These are phyloP conservation scores for Drosophila nr. perissopoda DNA, from an alignment of 2,888 invertebrate genomes.

Conservation along the genomic window DNA sequence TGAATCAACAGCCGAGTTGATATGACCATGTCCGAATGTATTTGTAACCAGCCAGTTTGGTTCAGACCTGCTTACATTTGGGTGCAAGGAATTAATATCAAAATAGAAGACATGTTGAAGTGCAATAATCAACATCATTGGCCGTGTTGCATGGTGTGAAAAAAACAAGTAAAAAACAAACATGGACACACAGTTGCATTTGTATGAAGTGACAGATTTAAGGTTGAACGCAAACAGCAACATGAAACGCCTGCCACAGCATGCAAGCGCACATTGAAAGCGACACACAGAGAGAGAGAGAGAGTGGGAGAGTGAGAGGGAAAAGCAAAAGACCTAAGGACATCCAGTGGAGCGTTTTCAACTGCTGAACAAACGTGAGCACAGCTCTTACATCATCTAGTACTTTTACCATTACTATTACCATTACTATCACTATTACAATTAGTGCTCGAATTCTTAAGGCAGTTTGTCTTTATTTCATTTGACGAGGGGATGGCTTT, in stretches of 20 bases:
- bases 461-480: slow-evolving; percentile 3
- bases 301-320: background rate
- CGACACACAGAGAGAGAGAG: background rate
- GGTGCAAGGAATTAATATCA: no score
- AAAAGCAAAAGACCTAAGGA: slow-evolving; percentile 18
- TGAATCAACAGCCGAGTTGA: no score
- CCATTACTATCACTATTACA: background rate
- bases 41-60: no score
- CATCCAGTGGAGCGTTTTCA: slow-evolving; percentile 20
- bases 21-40: no score
- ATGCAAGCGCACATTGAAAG: background rate
- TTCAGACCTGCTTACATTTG: no score
- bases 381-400: slow-evolving; percentile 35
- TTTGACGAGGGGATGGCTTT: background rate
- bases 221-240: slow-evolving; percentile 18
- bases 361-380: slow-evolving; percentile 34
- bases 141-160: slow-evolving; percentile 1
- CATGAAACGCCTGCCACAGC: slow-evolving; percentile 7
- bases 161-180: background rate
- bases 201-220: slow-evolving; percentile 25
- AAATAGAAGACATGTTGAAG: background rate
- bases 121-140: background rate
- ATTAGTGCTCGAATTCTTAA: slow-evolving; percentile 7
- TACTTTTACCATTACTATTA: background rate
- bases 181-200: background rate